Evolutionary conservation across 1,140 invertebrate genomes (phyloP).

Genomic region (Camponotus pennsylvanicus): DNA sequence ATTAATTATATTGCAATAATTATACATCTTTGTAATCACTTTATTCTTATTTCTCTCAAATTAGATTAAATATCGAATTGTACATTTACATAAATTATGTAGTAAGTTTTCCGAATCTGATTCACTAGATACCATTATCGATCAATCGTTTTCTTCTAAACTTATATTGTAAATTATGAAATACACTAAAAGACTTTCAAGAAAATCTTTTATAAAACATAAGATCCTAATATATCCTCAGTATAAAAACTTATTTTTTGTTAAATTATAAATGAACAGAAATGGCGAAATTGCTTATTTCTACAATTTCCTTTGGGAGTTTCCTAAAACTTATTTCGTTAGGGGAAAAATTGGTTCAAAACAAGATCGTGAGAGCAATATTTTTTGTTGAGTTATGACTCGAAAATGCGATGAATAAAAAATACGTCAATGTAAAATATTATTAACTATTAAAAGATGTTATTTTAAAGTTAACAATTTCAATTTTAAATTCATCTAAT

Average conservation of each 20-base stretch:
- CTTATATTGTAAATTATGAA: constrained; percentile 11
- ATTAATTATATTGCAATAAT: not conserved
- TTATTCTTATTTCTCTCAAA: not conserved
- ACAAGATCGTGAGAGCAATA: not conserved
- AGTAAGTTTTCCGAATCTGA: too few species aligned
- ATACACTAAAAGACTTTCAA: constrained; percentile 5
- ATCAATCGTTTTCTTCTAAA: not conserved
- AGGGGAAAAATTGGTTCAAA: not conserved
- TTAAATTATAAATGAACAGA: not conserved
- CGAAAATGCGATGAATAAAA: not conserved
- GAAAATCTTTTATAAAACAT: not conserved
- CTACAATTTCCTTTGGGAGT: not conserved
- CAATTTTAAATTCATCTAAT: not conserved
- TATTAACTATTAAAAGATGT: not conserved
- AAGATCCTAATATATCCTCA: constrained; percentile 22
- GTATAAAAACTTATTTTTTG: not conserved
- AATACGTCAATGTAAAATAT: not conserved
- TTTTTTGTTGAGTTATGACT: not conserved
- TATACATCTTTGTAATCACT: not conserved
- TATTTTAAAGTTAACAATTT: not conserved
- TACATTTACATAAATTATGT: not conserved
- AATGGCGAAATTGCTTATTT: not conserved
- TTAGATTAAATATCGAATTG: not conserved
- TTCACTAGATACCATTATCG: not conserved
- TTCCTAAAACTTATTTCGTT: constrained; percentile 5